These are phyloP conservation scores for Chitala chitala DNA, from an alignment of 2,113 vertebrate species.

Conservation along the genomic window DNA sequence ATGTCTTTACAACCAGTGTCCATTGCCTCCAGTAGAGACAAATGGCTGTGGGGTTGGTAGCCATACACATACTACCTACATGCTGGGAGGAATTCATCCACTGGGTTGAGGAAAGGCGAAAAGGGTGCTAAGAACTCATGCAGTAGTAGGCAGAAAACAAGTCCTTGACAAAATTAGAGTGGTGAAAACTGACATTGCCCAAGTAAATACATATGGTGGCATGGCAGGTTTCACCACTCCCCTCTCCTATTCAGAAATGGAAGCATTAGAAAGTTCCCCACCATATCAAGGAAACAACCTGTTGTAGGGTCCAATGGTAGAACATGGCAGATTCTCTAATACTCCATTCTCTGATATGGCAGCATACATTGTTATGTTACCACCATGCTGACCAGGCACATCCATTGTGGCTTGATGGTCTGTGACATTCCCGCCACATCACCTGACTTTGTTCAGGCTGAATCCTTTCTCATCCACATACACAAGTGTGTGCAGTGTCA, in stretches of 20 bases:
- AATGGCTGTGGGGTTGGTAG: no score
- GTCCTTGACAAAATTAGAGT: slow-evolving; percentile 14
- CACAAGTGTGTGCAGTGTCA: no score
- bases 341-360: no score
- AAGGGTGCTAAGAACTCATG: not conserved
- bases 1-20: not conserved
- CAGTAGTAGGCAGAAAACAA: slow-evolving; percentile 5
- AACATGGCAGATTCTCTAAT: no score
- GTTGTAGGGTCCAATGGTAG: slow-evolving; percentile 15
- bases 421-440: not conserved
- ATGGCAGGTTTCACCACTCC: slow-evolving; percentile 14
- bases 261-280: not conserved
- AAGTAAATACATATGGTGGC: slow-evolving; percentile 5
- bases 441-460: slow-evolving; percentile 5
- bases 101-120: slow-evolving; percentile 1
- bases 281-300: not conserved
- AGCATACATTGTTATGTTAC: no score
- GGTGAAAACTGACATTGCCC: slow-evolving; percentile 19
- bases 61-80: not conserved
- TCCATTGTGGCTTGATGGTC: no score
- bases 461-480: slow-evolving; percentile 26
- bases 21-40: no score
- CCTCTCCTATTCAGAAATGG: slow-evolving; percentile 18
- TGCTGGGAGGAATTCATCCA: not conserved
- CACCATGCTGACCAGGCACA: no score